Percentiles rank a stretch among this genome's conserved stretches.
Conservation (phyloP, 1,140 invertebrate genomes). For the Drosophila funebris region DNA sequence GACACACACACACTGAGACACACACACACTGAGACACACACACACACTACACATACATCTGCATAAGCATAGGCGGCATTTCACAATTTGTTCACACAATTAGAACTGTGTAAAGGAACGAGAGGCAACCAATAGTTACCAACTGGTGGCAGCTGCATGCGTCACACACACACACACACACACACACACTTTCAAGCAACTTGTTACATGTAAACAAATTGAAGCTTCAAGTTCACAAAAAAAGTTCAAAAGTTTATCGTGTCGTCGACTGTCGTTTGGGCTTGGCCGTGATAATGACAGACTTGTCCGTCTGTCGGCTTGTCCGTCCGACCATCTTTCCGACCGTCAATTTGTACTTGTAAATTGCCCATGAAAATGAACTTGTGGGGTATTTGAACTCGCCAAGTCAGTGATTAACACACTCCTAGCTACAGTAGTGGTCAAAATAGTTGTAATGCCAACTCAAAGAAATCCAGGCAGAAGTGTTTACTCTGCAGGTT, state of each 20-base stretch:
- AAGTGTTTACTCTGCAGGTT: no score
- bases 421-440: not conserved
- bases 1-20: not conserved
- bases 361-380: constrained; percentile 59
- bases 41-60: not conserved
- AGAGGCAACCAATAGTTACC: constrained; percentile 5
- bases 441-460: not conserved
- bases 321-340: constrained; percentile 1
- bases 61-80: not conserved
- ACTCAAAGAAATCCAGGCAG: not conserved
- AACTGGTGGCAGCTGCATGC: constrained; percentile 34
- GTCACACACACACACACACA: not conserved
- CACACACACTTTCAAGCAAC: not conserved
- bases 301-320: constrained; percentile 13
- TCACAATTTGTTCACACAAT: constrained; percentile 55
- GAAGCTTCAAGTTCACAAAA: constrained; percentile 37
- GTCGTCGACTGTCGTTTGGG: constrained; percentile 31
- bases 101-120: constrained; percentile 14
- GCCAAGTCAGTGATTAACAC: not conserved
- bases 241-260: constrained; percentile 78
- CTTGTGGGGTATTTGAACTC: constrained; percentile 12
- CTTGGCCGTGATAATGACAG: constrained; percentile 76
- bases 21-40: not conserved
- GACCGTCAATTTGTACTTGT: constrained; percentile 59
- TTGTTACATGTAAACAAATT: constrained; percentile 30